phyloP scores from a whole-genome alignment of 2,888 invertebrate genomes.

The Rotaria sp. region DNA sequence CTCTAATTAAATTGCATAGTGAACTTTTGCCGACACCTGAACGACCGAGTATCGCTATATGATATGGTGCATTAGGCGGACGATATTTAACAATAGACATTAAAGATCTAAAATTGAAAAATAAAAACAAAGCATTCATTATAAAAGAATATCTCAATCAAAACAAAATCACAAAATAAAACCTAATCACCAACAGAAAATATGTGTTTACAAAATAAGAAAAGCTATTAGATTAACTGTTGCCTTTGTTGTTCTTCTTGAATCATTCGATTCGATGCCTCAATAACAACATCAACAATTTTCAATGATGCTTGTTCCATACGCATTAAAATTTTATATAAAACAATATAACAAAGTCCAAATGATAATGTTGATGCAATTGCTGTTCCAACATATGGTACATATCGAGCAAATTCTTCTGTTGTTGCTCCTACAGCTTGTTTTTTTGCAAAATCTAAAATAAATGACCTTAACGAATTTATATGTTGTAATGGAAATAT shows the following conservation, averaged over 20 bases:
- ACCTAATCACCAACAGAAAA: background rate
- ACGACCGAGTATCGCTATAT: constrained; percentile 42
- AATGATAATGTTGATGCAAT: background rate
- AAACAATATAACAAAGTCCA: background rate
- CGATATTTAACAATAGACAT: background rate
- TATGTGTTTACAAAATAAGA: background rate
- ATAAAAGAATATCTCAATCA: too few relatives aligned
- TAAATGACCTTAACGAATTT: background rate
- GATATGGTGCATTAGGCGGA: constrained; percentile 35
- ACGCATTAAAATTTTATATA: background rate
- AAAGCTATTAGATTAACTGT: background rate
- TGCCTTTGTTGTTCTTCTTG: background rate
- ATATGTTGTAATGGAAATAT: constrained; percentile 16
- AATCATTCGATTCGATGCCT: background rate
- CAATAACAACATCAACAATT: background rate
- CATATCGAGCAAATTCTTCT: constrained; percentile 12
- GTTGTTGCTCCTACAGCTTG: background rate
- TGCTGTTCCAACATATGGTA: background rate
- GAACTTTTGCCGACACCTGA: constrained; percentile 42
- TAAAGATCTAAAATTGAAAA: background rate
- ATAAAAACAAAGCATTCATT: too few relatives aligned
- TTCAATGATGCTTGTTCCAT: background rate
- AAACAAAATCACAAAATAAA: background rate
- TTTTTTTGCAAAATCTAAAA: constrained; percentile 9
- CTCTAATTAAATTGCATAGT: background rate